Conservation (phyloP, 2,888 invertebrate species). For the Pycnomerus fuliginosus region DNA sequence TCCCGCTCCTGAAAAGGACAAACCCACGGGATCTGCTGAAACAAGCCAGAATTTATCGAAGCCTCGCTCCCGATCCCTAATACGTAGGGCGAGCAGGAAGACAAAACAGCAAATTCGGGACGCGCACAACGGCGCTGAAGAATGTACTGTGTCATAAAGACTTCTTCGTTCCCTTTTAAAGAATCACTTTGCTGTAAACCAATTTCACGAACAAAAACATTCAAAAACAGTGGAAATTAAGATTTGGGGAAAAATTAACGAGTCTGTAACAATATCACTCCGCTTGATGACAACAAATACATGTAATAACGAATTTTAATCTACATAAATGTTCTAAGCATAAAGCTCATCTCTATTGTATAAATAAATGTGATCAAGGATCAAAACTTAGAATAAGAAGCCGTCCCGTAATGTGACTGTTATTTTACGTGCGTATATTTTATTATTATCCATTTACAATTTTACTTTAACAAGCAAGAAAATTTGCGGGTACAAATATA, state of each 20-base stretch:
- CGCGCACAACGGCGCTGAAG: constrained; percentile 58
- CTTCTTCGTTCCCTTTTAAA: too few species aligned
- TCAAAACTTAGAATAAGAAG: constrained; percentile 4
- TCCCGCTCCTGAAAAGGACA: constrained; percentile 48
- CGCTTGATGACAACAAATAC: neutral
- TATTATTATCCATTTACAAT: constrained; percentile 2
- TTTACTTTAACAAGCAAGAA: constrained; percentile 27
- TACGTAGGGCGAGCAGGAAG: constrained; percentile 76
- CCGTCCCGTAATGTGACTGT: too few species aligned
- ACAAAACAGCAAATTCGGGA: constrained; percentile 77
- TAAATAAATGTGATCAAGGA: constrained; percentile 1
- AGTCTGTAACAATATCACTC: too few species aligned
- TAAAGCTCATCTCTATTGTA: constrained; percentile 7
- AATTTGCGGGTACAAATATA: constrained; percentile 34
- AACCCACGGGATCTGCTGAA: constrained; percentile 31
- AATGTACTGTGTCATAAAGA: constrained; percentile 71
- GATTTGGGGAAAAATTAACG: too few species aligned
- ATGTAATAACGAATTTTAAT: constrained; percentile 15
- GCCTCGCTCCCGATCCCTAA: constrained; percentile 61
- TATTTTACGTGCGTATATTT: neutral
- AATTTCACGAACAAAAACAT: too few species aligned
- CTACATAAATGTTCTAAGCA: constrained; percentile 5
- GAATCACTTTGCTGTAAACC: too few species aligned
- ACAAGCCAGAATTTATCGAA: constrained; percentile 41
- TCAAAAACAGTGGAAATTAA: too few species aligned